Evolutionary conservation across 2,888 invertebrate species (phyloP), one percentile per base, ranked within the genome.

Genomic region (Sthenelais limicola): DNA sequence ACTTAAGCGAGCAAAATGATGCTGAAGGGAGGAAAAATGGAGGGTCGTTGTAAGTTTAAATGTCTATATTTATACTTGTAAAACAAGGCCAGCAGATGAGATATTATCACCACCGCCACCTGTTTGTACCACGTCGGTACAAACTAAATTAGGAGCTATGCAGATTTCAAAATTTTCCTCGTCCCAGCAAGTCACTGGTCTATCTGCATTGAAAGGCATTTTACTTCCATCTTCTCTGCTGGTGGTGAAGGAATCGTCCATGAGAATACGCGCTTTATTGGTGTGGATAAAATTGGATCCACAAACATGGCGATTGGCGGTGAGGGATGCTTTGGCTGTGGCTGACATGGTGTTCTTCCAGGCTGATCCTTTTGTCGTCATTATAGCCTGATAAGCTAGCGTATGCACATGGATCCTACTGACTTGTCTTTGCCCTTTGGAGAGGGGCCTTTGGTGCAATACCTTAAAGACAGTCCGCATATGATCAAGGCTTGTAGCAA

Each of bases 21-120:
- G n/a, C n/a, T n/a, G n/a, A n/a, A n/a, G n/a, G n/a, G n/a, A n/a
- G n/a, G n/a, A n/a, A n/a, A n/a, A n/a, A n/a, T n/a, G n/a, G n/a
- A n/a, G n/a, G n/a, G n/a, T n/a, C n/a, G n/a, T n/a, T n/a, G n/a
- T n/a, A n/a, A n/a, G n/a, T n/a, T n/a, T n/a, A n/a, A n/a, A n/a
- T n/a, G n/a, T 49, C 18, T 30, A 56, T 15, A 56, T 18, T 67
- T 77, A 82, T 1, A 89, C 82, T 76, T 90, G 90, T 58, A 89
- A 80, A 28, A 89, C 92, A 21, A 95, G 88, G n/a, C 94, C 94
- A 1, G 94, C 93, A n/a, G 94, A 93, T 0, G 94, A 94, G 77
- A 95, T 93, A 83, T 94, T 95, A 85, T 95, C 95, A 0, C 95
- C 95, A 12, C 94, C 94, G 0, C 95, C 95, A 0, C 93, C 94